Evolutionary conservation across 2,888 invertebrate genomes (phyloP).

Genomic region (Acleris cristana): DNA sequence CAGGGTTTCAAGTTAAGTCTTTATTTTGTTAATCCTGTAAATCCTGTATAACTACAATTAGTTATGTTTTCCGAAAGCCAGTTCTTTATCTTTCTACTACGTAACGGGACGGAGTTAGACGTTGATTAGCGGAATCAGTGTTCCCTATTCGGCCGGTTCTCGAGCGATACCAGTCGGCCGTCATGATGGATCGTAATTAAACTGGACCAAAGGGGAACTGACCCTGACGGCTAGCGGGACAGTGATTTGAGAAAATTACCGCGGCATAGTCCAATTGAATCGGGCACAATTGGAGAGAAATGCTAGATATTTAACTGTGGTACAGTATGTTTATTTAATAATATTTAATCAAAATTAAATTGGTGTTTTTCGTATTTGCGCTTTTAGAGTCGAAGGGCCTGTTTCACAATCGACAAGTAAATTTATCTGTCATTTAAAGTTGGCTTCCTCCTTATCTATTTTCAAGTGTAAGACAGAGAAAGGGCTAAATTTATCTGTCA

Average conservation of each 20-base stretch:
- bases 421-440: no score
- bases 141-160: conserved; percentile 52
- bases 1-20: conserved; percentile 47
- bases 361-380: no score
- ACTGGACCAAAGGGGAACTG: conserved; percentile 52
- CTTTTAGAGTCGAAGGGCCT: no score
- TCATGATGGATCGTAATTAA: conserved; percentile 71
- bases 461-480: no score
- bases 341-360: no score
- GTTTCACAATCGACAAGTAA: no score
- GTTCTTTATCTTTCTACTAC: neutral
- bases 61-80: neutral
- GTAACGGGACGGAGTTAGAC: neutral
- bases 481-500: no score
- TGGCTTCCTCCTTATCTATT: no score
- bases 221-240: conserved; percentile 42
- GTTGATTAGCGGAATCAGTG: conserved; percentile 12
- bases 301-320: no score
- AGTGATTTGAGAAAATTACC: conserved; percentile 13
- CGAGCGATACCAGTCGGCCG: conserved; percentile 53
- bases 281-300: no score
- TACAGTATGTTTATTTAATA: no score
- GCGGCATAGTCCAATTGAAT: neutral
- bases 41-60: conserved; percentile 16
- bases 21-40: conserved; percentile 8